Evolutionary conservation across 2,797 vertebrate species (phyloP).

Genomic region (Etheostoma nigrum): DNA sequence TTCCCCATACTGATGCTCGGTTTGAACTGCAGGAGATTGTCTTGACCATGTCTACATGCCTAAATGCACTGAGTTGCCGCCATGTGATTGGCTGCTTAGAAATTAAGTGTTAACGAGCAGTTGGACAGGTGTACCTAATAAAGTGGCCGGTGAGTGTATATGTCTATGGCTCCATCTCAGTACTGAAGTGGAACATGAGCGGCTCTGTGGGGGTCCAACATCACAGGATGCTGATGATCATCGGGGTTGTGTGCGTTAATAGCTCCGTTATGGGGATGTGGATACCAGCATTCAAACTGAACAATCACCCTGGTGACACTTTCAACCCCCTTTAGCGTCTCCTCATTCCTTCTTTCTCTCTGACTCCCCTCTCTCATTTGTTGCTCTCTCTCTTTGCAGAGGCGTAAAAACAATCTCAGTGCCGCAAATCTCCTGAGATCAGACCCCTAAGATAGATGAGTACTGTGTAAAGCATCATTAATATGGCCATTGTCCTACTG

Average conservation of each 20-base stretch:
- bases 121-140: no score
- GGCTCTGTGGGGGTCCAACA: conserved; percentile 23
- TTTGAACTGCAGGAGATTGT: no score
- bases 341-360: conserved; percentile 14
- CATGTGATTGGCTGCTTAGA: no score
- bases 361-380: conserved; percentile 20
- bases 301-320: conserved; percentile 57
- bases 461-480: background rate
- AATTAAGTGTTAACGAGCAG: no score
- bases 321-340: conserved; percentile 40
- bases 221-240: conserved; percentile 40
- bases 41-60: no score
- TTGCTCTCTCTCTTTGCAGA: conserved; percentile 39
- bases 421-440: conserved; percentile 31
- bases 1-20: no score
- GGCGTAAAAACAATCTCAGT: conserved; percentile 14
- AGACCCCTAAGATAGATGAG: conserved; percentile 17
- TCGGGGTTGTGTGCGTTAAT: conserved; percentile 41
- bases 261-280: conserved; percentile 28
- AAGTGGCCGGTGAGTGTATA: no score
- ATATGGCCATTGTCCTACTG: background rate
- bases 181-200: conserved; percentile 30
- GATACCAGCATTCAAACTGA: conserved; percentile 45
- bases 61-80: no score
- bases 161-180: conserved; percentile 30